These are phyloP conservation scores for Molossus molossus DNA, from an alignment of 2,797 vertebrate species.

Conservation along the genomic window DNA sequence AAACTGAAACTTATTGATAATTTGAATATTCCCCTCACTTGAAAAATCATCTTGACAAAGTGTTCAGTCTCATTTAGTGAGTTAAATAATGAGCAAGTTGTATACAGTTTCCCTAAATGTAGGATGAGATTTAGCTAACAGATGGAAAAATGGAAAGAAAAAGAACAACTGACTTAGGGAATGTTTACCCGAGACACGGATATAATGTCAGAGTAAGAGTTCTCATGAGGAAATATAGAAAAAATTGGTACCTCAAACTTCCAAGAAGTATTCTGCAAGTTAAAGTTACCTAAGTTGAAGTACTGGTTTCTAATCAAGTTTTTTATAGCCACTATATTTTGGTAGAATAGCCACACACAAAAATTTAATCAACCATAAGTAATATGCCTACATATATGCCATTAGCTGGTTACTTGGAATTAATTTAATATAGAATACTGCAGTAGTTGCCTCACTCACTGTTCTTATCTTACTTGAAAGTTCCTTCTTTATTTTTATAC, in stretches of 20 bases:
- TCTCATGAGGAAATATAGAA: neutral
- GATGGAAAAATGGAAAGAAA: neutral
- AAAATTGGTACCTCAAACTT: neutral
- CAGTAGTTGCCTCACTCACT: neutral
- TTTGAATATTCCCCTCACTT: constrained; percentile 4
- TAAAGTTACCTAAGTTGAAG: constrained; percentile 11
- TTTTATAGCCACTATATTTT: neutral
- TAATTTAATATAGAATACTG: neutral
- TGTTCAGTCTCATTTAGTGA: neutral
- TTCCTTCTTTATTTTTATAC: neutral
- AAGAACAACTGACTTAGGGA: neutral
- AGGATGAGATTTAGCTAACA: neutral
- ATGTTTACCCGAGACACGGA: neutral
- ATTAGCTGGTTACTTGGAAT: neutral
- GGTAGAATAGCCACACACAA: neutral
- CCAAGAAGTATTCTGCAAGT: neutral
- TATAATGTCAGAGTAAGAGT: neutral
- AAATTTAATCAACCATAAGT: constrained; percentile 1
- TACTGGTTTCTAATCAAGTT: constrained; percentile 2
- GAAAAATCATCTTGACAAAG: neutral
- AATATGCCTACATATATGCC: neutral
- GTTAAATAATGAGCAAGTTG: neutral
- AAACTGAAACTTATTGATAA: neutral
- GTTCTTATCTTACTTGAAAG: constrained; percentile 21
- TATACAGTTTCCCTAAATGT: neutral